Base-by-base conservation (phyloP, 2,888 invertebrate genomes). In the Platycheirus rosarum region DNA sequence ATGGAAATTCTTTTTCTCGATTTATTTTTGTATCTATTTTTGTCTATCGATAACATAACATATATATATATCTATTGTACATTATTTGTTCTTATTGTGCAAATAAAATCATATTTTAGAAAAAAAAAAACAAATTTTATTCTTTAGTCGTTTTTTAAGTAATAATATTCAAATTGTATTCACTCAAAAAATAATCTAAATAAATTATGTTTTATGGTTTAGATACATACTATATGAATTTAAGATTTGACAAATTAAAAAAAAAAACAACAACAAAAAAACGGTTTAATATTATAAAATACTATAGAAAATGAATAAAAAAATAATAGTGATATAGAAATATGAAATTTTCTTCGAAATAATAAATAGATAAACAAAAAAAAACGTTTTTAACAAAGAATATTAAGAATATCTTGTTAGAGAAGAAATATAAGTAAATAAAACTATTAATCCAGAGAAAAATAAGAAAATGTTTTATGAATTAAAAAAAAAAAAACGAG, bases 311-410 rank as follows among this genome's bases (percentile, higher is more conserved):
- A 48, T 46, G 23, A 66, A 48, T 48, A 55, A 46, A 23, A 48
- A 32, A 40, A 70, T 37, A 79, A 75, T 79, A 79, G 80, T 80
- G 75, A 79, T 75, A 74, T 62, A 78, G 14, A 32, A 51, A 49
- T 32, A 62, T 63, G 46, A 20, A 62, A 51, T 51, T 71, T 75
- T 74, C 73, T 77, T 79, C 68, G 69, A 73, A 35, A 40, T 57
- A 9, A 14, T 13, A 40, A 16, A 16, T 14, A 8, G 16, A 18
- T 16, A 18, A 18, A 44, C 63, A 65, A 20, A 13, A 55, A 37
- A 1, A 40, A 40, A 73, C 23, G 20, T 20, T 75, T 80, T 75
- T 62, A 51, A 68, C 44, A 40, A 75, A 70, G 60, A 66, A 7
- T n/a, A n/a, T 65, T 60, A 76, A 70, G 65, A 46, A 35, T 53